A percentile compares a stretch with the other conserved stretches of the same genome.
Evolutionary conservation across 2,888 invertebrate species (phyloP).

Genomic region (Melanchra persicariae): DNA sequence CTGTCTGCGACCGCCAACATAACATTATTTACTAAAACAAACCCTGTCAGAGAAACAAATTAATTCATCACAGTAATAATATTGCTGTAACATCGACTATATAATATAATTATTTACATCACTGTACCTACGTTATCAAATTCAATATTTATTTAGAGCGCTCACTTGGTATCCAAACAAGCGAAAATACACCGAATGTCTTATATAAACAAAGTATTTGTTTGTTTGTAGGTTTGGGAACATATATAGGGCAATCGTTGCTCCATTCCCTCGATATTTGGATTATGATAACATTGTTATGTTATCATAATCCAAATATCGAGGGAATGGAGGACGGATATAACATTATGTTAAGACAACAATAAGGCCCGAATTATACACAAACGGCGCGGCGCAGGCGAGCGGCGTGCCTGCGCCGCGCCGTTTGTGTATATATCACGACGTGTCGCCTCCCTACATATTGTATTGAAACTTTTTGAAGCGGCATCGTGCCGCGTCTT

Average conservation of each 20-base stretch:
- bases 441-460: too few relatives aligned
- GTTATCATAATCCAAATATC: conserved; percentile 14
- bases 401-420: too few relatives aligned
- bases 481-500: too few relatives aligned
- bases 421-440: too few relatives aligned
- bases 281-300: not conserved
- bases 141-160: conserved; percentile 30
- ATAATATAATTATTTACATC: conserved; percentile 12
- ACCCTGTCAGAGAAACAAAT: not conserved
- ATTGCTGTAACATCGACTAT: not conserved
- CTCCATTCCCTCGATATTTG: conserved; percentile 22
- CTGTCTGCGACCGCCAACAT: not conserved
- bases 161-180: conserved; percentile 27
- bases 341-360: not conserved
- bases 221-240: conserved; percentile 15
- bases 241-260: not conserved
- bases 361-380: too few relatives aligned
- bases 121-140: conserved; percentile 13
- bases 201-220: not conserved
- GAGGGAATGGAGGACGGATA: conserved; percentile 2
- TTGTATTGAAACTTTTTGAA: too few relatives aligned
- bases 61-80: conserved; percentile 1
- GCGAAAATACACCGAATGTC: conserved; percentile 12
- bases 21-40: not conserved
- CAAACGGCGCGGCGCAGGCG: too few relatives aligned